These are phyloP conservation scores for Cirrhinus molitorella DNA, from an alignment of 2,797 vertebrate genomes.

Conservation along the genomic window DNA sequence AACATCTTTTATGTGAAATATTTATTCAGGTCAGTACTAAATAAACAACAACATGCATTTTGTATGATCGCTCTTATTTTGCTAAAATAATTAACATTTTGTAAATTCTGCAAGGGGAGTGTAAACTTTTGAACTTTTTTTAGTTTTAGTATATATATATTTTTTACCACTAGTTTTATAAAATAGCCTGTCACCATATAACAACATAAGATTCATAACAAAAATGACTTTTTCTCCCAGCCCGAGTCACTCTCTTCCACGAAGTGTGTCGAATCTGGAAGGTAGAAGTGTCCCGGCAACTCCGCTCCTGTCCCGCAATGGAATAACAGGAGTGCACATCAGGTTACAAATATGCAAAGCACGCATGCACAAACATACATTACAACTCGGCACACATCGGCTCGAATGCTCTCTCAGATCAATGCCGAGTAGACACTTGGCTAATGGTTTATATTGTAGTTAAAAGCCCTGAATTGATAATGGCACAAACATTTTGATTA, in stretches of 20 bases:
- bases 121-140: no score
- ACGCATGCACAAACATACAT: conserved; percentile 9
- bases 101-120: no score
- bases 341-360: conserved; percentile 53
- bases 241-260: conserved; percentile 79
- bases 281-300: conserved; percentile 83
- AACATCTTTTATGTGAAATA: no score
- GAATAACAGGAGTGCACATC: conserved; percentile 56
- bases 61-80: no score
- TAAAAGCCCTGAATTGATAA: conserved; percentile 46
- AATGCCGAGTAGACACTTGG: neutral
- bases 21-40: no score
- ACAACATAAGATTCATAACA: neutral
- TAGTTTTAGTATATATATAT: no score
- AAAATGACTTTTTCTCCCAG: conserved; percentile 60
- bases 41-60: no score
- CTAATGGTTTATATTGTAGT: conserved; percentile 32
- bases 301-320: conserved; percentile 77
- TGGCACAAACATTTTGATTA: conserved; percentile 51
- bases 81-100: no score
- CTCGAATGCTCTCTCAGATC: neutral
- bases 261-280: conserved; percentile 81
- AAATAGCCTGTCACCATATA: neutral
- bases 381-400: neutral
- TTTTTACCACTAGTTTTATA: no score